Evolutionary conservation across 2,797 vertebrate genomes (phyloP).

Genomic region (Microctenopoma lineatum): DNA sequence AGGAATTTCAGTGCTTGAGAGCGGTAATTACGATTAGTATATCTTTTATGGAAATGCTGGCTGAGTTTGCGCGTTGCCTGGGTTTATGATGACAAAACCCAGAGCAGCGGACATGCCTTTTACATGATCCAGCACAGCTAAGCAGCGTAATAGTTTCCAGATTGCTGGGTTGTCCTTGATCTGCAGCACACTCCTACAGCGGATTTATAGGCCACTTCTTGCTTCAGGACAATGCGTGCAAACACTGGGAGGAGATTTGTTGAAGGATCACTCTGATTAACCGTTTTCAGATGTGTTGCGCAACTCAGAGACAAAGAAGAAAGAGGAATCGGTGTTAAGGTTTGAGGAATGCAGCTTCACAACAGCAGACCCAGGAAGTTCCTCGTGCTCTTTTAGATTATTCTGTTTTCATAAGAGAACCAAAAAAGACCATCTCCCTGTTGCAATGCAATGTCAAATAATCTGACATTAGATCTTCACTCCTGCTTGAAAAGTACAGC

Average conservation of each 20-base stretch:
- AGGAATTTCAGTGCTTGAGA: conserved; percentile 10
- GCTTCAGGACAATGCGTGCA: neutral
- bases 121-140: conserved; percentile 59
- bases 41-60: conserved; percentile 42
- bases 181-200: conserved; percentile 23
- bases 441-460: neutral
- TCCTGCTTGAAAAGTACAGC: neutral
- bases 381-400: neutral
- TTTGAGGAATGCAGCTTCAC: neutral
- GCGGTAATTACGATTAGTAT: conserved; percentile 8
- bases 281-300: conserved; percentile 15
- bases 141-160: conserved; percentile 69
- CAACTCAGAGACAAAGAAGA: conserved; percentile 1
- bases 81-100: conserved; percentile 64
- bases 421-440: neutral
- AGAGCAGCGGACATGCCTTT: conserved; percentile 68
- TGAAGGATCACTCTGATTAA: conserved; percentile 2
- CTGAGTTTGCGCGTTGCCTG: conserved; percentile 52
- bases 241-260: conserved; percentile 18
- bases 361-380: neutral
- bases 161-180: conserved; percentile 45
- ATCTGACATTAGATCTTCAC: neutral
- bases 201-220: neutral
- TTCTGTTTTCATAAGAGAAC: neutral
- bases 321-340: neutral